phyloP scores from a whole-genome alignment of 2,888 invertebrate genomes.

The Chirona hameri region DNA sequence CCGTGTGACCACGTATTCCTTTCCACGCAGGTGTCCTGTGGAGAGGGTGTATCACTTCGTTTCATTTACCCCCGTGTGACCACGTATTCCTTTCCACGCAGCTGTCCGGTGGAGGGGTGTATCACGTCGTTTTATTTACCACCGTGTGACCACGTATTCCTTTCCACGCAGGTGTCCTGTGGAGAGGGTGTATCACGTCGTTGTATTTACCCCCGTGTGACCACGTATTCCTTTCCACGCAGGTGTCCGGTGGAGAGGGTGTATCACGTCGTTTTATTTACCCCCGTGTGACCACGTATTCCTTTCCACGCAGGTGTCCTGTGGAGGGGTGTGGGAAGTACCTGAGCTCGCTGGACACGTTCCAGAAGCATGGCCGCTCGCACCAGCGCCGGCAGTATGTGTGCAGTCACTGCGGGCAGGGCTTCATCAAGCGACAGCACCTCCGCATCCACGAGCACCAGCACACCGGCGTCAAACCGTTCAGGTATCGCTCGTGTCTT shows the following conservation, averaged over 20 bases:
- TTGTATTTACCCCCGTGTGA: too few relatives aligned
- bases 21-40: too few relatives aligned
- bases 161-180: too few relatives aligned
- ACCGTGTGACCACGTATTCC: too few relatives aligned
- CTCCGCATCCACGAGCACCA: neutral
- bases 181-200: neutral
- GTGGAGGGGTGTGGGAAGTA: neutral
- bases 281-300: too few relatives aligned
- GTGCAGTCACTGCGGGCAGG: neutral
- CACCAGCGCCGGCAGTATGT: slow-evolving; percentile 3
- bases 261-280: neutral
- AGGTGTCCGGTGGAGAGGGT: neutral
- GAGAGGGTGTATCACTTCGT: too few relatives aligned
- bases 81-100: too few relatives aligned
- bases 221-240: too few relatives aligned
- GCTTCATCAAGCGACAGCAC: neutral
- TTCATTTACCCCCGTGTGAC: too few relatives aligned
- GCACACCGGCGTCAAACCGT: slow-evolving; percentile 3
- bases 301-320: neutral
- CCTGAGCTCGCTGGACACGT: neutral
- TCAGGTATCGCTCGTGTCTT: too few relatives aligned
- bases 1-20: too few relatives aligned
- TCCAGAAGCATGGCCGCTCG: neutral
- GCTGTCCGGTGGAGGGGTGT: neutral
- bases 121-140: neutral